phyloP scores from a whole-genome alignment of 37 sponge, comb jelly and placozoan species.

The Tethya wilhelma region DNA sequence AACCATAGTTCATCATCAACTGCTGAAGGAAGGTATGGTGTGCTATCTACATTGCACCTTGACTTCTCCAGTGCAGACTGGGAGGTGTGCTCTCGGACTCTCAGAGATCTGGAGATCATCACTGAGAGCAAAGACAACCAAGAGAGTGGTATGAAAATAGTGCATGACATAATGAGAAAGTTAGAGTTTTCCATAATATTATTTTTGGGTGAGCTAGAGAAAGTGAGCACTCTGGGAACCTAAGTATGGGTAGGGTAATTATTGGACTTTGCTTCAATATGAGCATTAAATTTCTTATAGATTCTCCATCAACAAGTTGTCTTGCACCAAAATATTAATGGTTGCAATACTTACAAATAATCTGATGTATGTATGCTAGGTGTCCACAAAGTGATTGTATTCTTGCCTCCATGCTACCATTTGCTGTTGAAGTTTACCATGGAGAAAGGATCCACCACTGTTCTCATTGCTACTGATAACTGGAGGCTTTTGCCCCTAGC shows the following conservation, averaged over 20 bases:
- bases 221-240: too few relatives aligned
- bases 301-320: not conserved
- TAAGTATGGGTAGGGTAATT: too few relatives aligned
- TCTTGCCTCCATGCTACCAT: constrained; percentile 65
- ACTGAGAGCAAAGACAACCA: not conserved
- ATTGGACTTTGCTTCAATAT: too few relatives aligned
- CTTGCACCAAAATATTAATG: not conserved
- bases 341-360: not conserved
- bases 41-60: constrained; percentile 18
- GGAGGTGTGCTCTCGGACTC: not conserved
- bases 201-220: too few relatives aligned
- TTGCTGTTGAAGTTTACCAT: constrained; percentile 49
- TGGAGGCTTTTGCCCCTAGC: constrained; percentile 59
- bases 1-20: not conserved
- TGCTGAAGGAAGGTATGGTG: not conserved
- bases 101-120: not conserved
- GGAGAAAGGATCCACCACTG: not conserved
- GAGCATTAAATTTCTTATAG: not conserved
- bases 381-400: constrained; percentile 29
- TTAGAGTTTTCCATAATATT: too few relatives aligned
- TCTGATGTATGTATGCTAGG: constrained; percentile 4
- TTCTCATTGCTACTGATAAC: constrained; percentile 61
- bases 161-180: not conserved
- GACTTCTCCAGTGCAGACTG: constrained; percentile 5
- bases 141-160: not conserved